Evolutionary conservation across 2,797 vertebrate species (phyloP), one percentile per base, ranked within the genome.

Genomic region (Scarus forsteni): DNA sequence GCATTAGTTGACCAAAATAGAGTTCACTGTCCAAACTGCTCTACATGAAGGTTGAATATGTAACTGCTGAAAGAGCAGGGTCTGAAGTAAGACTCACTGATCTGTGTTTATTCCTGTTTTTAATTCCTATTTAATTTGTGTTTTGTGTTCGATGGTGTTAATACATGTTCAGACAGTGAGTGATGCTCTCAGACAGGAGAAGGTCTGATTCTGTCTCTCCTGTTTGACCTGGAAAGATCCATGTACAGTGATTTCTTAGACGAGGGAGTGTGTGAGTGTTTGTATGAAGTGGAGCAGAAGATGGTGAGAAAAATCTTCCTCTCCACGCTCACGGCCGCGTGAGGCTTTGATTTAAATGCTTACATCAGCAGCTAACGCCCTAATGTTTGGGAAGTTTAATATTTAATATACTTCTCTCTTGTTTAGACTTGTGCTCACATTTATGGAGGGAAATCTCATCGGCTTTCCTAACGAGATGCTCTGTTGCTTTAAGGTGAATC

Each of bases 151-250:
- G 54, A 71, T 74, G 62, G 73, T 34, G 11, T 72, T 57, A 42
- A 71, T 75, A 50, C 73, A 39, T 69, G 55, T 71, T 66, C 43
- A 66, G 49, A 75, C 58, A 60, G 34, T 44, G 49, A 72, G 34
- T 83, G 77, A 87, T 87, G 74, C 70, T 79, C 77, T 45, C 16
- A 73, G 88, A 91, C 61, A 70, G 78, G 63, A 77, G 73, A 81
- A 66, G 78, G 58, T 89, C 87, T 75, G 66, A 83, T 90, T 90
- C 72, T 86, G 85, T 90, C 86, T 67, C 69, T 83, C 52, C 81
- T 51, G 80, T 62, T 83, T 92, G 89, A 92, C 90, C 91, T 90
- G 87, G 81, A 91, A 92, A 91, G 70, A 58, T 57, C 66, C 49
- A 46, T 13, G 65, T 46, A 66, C 35, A 42, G 44, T 67, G 45